These are phyloP conservation scores for Hydractinia echinata DNA, from an alignment of 30 jellyfish, hydroid and myxozoan genomes.

Conservation along the genomic window DNA sequence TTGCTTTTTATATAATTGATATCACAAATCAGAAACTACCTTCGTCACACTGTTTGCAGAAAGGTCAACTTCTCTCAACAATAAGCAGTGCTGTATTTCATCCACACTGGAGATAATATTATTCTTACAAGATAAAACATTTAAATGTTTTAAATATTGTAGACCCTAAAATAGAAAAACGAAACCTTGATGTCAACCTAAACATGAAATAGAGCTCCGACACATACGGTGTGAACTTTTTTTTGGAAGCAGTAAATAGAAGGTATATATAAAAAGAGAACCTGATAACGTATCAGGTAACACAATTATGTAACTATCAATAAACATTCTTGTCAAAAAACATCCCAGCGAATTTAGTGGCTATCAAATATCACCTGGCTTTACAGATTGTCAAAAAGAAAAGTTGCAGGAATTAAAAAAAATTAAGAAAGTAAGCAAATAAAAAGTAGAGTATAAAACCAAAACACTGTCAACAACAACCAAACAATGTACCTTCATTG, in stretches of 20 bases:
- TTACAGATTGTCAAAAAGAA: too few relatives aligned
- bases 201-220: neutral
- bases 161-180: slow-evolving; percentile 36
- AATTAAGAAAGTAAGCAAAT: neutral
- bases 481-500: slow-evolving; percentile 39
- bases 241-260: too few relatives aligned
- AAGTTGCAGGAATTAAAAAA: too few relatives aligned
- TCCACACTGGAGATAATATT: slow-evolving; percentile 46
- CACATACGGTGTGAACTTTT: too few relatives aligned
- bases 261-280: too few relatives aligned
- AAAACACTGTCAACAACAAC: neutral
- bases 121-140: slow-evolving; percentile 8
- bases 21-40: slow-evolving; percentile 17
- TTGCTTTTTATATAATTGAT: neutral
- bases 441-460: neutral
- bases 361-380: too few relatives aligned
- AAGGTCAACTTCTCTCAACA: slow-evolving; percentile 30
- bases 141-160: slow-evolving; percentile 21
- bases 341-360: too few relatives aligned
- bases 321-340: too few relatives aligned
- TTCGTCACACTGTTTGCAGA: slow-evolving; percentile 35
- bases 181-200: neutral
- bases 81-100: slow-evolving; percentile 41
- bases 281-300: too few relatives aligned
- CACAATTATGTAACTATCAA: too few relatives aligned